Conservation (phyloP, 2,888 invertebrate species). For the Adelognathus sp. region DNA sequence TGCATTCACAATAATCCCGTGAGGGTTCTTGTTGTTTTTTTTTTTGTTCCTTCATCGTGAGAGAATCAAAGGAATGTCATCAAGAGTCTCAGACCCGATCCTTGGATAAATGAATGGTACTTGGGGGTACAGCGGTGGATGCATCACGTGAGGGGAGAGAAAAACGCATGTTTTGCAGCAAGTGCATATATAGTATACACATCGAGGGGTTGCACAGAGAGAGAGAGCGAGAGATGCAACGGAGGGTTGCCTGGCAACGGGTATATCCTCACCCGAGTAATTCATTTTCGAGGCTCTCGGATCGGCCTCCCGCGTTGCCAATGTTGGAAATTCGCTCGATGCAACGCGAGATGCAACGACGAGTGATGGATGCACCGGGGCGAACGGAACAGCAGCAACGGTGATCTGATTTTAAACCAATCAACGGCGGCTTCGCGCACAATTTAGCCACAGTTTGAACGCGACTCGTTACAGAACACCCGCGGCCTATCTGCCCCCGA, state of each 20-base stretch:
- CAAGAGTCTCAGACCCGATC: slow-evolving; percentile 49
- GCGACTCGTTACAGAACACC: slow-evolving; percentile 61
- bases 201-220: slow-evolving; percentile 43
- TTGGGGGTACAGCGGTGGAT: not conserved
- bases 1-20: slow-evolving; percentile 36
- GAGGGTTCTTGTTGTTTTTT: not conserved
- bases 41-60: slow-evolving; percentile 25
- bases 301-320: slow-evolving; percentile 52
- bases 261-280: slow-evolving; percentile 68
- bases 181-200: slow-evolving; percentile 40
- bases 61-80: slow-evolving; percentile 44
- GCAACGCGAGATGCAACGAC: slow-evolving; percentile 57
- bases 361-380: slow-evolving; percentile 68
- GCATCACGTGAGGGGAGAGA: slow-evolving; percentile 45
- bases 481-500: slow-evolving; percentile 28
- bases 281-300: slow-evolving; percentile 73
- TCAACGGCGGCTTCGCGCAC: slow-evolving; percentile 79
- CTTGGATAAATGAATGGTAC: slow-evolving; percentile 53
- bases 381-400: slow-evolving; percentile 66
- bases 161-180: slow-evolving; percentile 58
- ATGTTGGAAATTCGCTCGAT: slow-evolving; percentile 56
- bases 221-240: slow-evolving; percentile 53
- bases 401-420: slow-evolving; percentile 80
- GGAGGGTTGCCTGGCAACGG: slow-evolving; percentile 72
- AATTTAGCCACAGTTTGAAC: slow-evolving; percentile 78